Conservation (phyloP, 1,140 invertebrate species). For the Zaprionus gabonicus region DNA sequence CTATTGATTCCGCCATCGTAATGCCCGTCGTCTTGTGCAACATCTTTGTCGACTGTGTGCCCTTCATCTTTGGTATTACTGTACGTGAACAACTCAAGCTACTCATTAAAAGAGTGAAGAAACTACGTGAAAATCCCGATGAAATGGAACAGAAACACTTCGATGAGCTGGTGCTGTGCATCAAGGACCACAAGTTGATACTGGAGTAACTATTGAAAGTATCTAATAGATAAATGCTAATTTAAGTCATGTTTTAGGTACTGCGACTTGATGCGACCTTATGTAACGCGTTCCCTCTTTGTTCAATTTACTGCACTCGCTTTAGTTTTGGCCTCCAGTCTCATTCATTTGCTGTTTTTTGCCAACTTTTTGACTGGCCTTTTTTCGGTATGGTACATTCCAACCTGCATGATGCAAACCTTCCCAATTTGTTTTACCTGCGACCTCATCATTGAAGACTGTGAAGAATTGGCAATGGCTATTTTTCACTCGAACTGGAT, state of each 20-base stretch:
- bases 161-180: constrained; percentile 44
- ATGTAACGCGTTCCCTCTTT: constrained; percentile 44
- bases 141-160: constrained; percentile 25
- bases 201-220: constrained; percentile 29
- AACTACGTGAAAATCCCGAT: constrained; percentile 18
- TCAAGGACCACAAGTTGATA: constrained; percentile 57
- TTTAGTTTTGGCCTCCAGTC: constrained; percentile 31
- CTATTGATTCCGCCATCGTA: constrained; percentile 17
- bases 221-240: not conserved
- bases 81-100: constrained; percentile 43
- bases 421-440: constrained; percentile 60
- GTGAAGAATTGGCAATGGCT: constrained; percentile 19
- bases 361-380: constrained; percentile 38
- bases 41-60: constrained; percentile 27
- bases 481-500: constrained; percentile 69
- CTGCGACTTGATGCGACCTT: constrained; percentile 41
- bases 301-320: constrained; percentile 53
- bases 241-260: constrained; percentile 12
- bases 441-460: constrained; percentile 45
- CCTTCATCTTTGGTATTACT: constrained; percentile 40
- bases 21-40: constrained; percentile 3
- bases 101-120: constrained; percentile 16
- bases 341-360: constrained; percentile 57
- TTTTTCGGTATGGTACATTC: constrained; percentile 28
- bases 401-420: constrained; percentile 40